A percentile compares a stretch with the other conserved stretches of the same genome.
Conservation (phyloP, 2,797 vertebrate genomes). For the Fistularia commersonii region DNA sequence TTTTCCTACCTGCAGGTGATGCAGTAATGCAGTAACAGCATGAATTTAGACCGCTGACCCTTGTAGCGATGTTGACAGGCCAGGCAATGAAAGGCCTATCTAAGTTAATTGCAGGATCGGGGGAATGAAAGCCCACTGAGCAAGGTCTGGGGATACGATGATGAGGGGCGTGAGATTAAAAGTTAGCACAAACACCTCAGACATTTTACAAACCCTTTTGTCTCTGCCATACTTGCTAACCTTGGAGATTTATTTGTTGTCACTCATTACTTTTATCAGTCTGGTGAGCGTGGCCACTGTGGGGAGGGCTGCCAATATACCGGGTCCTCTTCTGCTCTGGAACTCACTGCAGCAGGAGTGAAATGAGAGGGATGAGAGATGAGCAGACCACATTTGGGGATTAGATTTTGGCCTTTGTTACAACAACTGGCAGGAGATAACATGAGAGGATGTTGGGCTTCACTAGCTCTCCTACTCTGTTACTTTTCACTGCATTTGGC, state of each 20-base stretch:
- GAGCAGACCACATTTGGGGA: slow-evolving; percentile 33
- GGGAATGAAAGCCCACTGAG: slow-evolving; percentile 33
- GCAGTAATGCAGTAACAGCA: slow-evolving; percentile 64
- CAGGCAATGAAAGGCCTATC: slow-evolving; percentile 55
- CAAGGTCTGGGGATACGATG: slow-evolving; percentile 33
- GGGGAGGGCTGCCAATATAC: slow-evolving; percentile 20
- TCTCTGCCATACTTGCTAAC: slow-evolving; percentile 2
- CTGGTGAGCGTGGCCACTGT: slow-evolving; percentile 12
- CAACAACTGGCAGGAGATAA: slow-evolving; percentile 36
- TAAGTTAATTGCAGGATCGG: slow-evolving; percentile 56
- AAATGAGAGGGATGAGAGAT: slow-evolving; percentile 7
- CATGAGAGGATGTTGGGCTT: slow-evolving; percentile 28
- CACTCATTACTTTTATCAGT: no score
- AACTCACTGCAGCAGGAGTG: slow-evolving; percentile 2
- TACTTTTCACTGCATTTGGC: slow-evolving; percentile 17
- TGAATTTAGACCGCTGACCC: slow-evolving; percentile 68
- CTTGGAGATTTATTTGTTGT: no score
- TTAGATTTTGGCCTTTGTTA: slow-evolving; percentile 38
- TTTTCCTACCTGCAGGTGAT: slow-evolving; percentile 64
- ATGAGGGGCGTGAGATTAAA: slow-evolving; percentile 40
- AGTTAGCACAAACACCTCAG: slow-evolving; percentile 4
- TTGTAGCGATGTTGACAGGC: slow-evolving; percentile 53
- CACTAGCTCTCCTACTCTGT: slow-evolving; percentile 11
- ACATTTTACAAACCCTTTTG: slow-evolving; percentile 8
- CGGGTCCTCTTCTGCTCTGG: slow-evolving; percentile 16